Percentiles rank a stretch among this genome's conserved stretches.
These are phyloP conservation scores for Tetramorium simillimum DNA, from an alignment of 1,140 invertebrate species.

Conservation along the genomic window DNA sequence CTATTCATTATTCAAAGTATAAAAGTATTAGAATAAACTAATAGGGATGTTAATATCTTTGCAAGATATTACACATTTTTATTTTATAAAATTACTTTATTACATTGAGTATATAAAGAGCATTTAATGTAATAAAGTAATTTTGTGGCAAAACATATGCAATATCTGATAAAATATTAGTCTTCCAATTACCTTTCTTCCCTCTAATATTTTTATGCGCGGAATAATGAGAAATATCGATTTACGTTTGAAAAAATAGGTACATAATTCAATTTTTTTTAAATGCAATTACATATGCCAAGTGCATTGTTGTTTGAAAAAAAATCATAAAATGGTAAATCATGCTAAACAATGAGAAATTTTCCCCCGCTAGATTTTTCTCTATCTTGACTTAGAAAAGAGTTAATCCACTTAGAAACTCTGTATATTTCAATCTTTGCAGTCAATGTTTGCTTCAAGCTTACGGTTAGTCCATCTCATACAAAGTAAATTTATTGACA, in stretches of 20 bases:
- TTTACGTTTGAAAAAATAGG: not conserved
- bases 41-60: too few species aligned
- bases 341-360: not conserved
- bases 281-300: too few species aligned
- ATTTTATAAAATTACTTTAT: too few species aligned
- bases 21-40: not conserved
- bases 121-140: too few species aligned
- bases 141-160: too few species aligned
- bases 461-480: not conserved
- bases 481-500: constrained; percentile 24
- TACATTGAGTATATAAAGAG: too few species aligned
- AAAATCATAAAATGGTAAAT: too few species aligned
- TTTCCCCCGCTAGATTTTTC: not conserved
- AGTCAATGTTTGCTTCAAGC: not conserved
- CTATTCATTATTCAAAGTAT: not conserved
- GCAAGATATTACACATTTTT: too few species aligned
- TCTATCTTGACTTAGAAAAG: not conserved
- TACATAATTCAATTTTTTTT: not conserved
- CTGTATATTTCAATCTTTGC: constrained; percentile 1
- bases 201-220: not conserved
- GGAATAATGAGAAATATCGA: not conserved
- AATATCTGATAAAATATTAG: not conserved
- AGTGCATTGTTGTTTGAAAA: too few species aligned
- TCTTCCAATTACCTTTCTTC: not conserved
- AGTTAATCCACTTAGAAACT: not conserved